These are phyloP conservation scores for Ophion slaviceki DNA, from an alignment of 2,888 invertebrate species.

Conservation along the genomic window DNA sequence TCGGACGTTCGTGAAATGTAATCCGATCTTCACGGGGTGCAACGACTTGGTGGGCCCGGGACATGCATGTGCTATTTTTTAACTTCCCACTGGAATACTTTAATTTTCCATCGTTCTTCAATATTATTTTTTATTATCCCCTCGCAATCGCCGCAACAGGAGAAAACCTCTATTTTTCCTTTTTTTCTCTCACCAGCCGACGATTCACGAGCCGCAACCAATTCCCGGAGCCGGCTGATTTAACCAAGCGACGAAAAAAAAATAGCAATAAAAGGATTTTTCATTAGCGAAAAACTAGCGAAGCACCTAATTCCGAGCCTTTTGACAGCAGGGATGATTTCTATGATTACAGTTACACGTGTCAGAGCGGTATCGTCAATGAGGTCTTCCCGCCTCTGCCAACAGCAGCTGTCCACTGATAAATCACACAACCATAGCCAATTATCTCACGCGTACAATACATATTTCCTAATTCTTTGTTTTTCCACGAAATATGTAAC, in stretches of 20 bases:
- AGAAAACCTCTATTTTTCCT: not conserved
- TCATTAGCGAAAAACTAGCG: conserved; percentile 22
- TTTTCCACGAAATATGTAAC: conserved; percentile 1
- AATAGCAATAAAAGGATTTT: not conserved
- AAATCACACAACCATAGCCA: conserved; percentile 75
- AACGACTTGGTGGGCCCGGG: not conserved
- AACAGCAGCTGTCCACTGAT: conserved; percentile 76
- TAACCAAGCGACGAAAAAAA: conserved; percentile 19
- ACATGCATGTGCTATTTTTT: conserved; percentile 45
- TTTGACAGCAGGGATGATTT: conserved; percentile 81
- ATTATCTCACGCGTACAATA: conserved; percentile 17
- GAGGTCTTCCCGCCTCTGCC: conserved; percentile 93
- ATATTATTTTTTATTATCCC: not conserved
- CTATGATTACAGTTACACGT: conserved; percentile 94
- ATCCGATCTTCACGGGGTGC: not conserved
- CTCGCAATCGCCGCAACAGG: not conserved
- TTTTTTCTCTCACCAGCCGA: conserved; percentile 3
- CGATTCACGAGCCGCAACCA: conserved; percentile 1
- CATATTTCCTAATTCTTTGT: conserved; percentile 32
- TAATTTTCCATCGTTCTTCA: not conserved
- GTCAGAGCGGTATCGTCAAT: conserved; percentile 96
- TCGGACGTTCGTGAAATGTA: not conserved
- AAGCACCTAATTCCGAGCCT: conserved; percentile 52
- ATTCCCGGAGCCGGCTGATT: not conserved
- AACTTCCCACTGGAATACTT: not conserved